A percentile compares a stretch with the other conserved stretches of the same genome.
These are phyloP conservation scores for Nibea albiflora DNA, from an alignment of 2,113 vertebrate species.

Conservation along the genomic window DNA sequence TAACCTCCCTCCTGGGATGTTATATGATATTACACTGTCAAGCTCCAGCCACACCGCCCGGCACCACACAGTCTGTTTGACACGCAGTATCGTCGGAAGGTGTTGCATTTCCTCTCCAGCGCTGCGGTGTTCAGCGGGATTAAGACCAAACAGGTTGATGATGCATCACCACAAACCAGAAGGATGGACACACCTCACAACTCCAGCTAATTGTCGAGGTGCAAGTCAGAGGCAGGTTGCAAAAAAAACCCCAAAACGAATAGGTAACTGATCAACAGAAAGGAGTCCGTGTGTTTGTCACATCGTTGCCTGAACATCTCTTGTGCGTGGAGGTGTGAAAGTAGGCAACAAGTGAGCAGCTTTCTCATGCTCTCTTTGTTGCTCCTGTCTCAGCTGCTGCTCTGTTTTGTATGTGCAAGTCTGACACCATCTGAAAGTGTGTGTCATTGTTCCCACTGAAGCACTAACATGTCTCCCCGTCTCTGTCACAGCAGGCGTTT, in stretches of 20 bases:
- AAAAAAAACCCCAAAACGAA: neutral
- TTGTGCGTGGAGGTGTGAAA: too few relatives aligned
- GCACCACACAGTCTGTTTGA: conserved; percentile 1
- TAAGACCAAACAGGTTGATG: conserved; percentile 40
- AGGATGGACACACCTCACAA: neutral
- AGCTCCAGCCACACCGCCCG: neutral
- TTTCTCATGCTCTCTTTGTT: too few relatives aligned
- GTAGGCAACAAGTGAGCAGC: too few relatives aligned
- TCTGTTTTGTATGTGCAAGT: too few relatives aligned
- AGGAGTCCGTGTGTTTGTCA: neutral
- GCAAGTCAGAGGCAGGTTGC: neutral
- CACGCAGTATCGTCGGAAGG: conserved; percentile 8
- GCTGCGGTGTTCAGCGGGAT: conserved; percentile 24
- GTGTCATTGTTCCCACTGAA: too few relatives aligned
- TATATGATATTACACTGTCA: neutral
- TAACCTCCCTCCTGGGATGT: conserved; percentile 13
- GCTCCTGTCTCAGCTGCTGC: too few relatives aligned
- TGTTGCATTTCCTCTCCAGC: conserved; percentile 1
- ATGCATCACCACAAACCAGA: neutral
- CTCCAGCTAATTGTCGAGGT: neutral
- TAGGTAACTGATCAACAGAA: neutral
- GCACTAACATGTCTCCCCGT: too few relatives aligned
- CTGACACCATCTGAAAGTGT: too few relatives aligned
- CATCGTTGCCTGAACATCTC: too few relatives aligned
- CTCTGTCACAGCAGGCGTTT: too few relatives aligned